Evolutionary conservation across 2,888 invertebrate species (phyloP).

Genomic region (Apomyelois bistriatella): DNA sequence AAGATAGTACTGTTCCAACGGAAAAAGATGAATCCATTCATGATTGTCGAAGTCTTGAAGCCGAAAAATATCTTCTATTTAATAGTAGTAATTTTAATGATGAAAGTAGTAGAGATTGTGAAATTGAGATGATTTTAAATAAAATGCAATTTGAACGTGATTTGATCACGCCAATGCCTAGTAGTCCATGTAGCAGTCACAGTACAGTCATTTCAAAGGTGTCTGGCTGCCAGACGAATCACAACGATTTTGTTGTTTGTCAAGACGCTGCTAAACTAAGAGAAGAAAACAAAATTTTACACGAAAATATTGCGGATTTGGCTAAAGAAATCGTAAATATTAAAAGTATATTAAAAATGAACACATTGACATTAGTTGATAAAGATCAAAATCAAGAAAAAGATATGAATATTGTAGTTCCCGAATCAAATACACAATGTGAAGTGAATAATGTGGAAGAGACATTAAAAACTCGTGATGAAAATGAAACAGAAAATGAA

Average conservation of each 20-base stretch:
- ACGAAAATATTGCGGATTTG: constrained; percentile 27
- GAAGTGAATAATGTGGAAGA: not conserved
- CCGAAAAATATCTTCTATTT: constrained; percentile 41
- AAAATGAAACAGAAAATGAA: not conserved
- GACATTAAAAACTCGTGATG: not conserved
- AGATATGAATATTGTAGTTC: not conserved
- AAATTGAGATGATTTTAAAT: constrained; percentile 55
- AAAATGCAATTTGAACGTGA: constrained; percentile 42
- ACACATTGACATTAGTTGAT: not conserved
- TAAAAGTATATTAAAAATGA: constrained; percentile 29
- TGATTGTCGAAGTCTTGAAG: constrained; percentile 5
- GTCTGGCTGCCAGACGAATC: constrained; percentile 1
- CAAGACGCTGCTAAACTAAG: constrained; percentile 31
- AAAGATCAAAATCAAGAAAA: not conserved
- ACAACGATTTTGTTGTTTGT: constrained; percentile 16
- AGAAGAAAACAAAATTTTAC: constrained; percentile 34
- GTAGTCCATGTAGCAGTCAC: constrained; percentile 36
- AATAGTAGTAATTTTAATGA: constrained; percentile 40
- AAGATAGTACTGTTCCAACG: not conserved
- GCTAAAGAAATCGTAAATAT: constrained; percentile 33
- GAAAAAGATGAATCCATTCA: not conserved
- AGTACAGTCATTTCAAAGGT: constrained; percentile 12
- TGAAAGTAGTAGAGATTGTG: constrained; percentile 38
- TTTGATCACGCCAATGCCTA: constrained; percentile 54
- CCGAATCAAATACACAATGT: not conserved